Evolutionary conservation across 1,140 invertebrate species (phyloP).

Genomic region (Drosophila sproati): DNA sequence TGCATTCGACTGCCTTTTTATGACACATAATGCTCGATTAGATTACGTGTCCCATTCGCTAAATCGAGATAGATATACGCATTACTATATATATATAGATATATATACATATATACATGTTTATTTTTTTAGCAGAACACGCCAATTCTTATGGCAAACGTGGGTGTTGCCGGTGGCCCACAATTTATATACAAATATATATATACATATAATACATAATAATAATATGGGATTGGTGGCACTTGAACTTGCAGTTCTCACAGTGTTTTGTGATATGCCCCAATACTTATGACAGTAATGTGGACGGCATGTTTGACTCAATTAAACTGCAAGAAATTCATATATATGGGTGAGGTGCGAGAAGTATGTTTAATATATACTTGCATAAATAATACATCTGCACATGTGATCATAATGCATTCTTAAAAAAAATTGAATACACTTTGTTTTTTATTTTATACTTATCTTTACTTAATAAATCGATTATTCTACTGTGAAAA

Average conservation of each 20-base stretch:
- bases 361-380: neutral
- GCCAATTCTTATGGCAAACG: neutral
- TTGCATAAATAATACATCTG: too few relatives aligned
- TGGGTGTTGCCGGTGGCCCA: slow-evolving; percentile 8
- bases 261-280: slow-evolving; percentile 7
- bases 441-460: too few relatives aligned
- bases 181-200: neutral
- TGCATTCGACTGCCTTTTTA: slow-evolving; percentile 45
- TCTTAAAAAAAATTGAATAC: too few relatives aligned
- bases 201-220: neutral
- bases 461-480: too few relatives aligned
- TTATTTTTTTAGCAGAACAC: neutral
- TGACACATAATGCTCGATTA: slow-evolving; percentile 64
- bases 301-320: slow-evolving; percentile 64
- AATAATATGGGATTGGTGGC: neutral
- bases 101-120: neutral
- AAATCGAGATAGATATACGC: slow-evolving; percentile 41
- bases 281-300: slow-evolving; percentile 7
- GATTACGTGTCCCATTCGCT: slow-evolving; percentile 44
- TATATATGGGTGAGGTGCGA: slow-evolving; percentile 10
- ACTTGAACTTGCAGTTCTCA: slow-evolving; percentile 32
- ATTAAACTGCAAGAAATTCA: slow-evolving; percentile 60
- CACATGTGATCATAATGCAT: too few relatives aligned
- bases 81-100: slow-evolving; percentile 5
- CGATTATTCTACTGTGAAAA: too few relatives aligned